A percentile compares a stretch with the other conserved stretches of the same genome.
Conservation (phyloP, 2,113 vertebrate genomes). For the Centropus bengalensis region DNA sequence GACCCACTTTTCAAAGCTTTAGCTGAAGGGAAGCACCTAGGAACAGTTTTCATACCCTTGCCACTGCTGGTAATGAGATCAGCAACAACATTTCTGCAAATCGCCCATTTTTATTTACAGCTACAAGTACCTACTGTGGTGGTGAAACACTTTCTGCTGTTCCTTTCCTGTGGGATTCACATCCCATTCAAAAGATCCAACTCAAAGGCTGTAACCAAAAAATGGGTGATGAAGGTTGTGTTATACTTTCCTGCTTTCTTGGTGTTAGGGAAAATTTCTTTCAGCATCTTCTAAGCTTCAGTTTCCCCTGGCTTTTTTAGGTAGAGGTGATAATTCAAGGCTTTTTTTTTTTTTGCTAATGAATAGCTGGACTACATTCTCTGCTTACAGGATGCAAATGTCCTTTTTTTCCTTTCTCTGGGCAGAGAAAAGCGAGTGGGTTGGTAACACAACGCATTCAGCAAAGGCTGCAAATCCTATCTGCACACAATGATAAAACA, state of each 20-base stretch:
- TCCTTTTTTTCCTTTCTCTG: neutral
- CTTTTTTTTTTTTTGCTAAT: neutral
- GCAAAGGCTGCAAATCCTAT: constrained; percentile 50
- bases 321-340: neutral
- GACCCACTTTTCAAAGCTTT: neutral
- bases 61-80: neutral
- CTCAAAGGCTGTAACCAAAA: neutral
- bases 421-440: neutral
- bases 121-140: neutral
- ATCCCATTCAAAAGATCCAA: fast-evolving
- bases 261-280: neutral
- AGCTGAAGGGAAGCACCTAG: neutral
- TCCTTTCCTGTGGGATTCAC: neutral
- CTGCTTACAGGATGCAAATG: neutral
- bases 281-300: neutral
- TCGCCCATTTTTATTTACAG: neutral
- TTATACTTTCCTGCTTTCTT: neutral
- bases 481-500: constrained; percentile 59
- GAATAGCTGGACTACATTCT: neutral
- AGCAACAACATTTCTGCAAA: neutral
- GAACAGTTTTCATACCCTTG: neutral
- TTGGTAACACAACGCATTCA: neutral
- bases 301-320: neutral
- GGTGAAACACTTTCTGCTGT: neutral
- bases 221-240: neutral